A percentile compares a stretch with the other conserved stretches of the same genome.
These are phyloP conservation scores for Ia io DNA, from an alignment of 2,113 vertebrate species.

Conservation along the genomic window DNA sequence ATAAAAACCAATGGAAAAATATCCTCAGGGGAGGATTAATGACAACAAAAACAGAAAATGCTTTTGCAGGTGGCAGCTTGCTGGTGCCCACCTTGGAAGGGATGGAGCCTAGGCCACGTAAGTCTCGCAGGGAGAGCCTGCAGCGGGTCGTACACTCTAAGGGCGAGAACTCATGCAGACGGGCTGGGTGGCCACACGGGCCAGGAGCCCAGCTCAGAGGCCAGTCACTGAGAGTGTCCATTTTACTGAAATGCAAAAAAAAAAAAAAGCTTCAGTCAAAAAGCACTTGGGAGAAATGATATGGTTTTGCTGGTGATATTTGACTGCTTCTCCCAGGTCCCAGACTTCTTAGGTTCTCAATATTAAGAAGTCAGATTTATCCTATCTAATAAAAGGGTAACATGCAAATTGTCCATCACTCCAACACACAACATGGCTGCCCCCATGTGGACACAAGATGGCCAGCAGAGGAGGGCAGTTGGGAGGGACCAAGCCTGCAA, in stretches of 20 bases:
- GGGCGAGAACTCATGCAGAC: constrained; percentile 41
- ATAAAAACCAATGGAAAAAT: no score
- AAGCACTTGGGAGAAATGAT: constrained; percentile 62
- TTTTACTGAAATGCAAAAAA: constrained; percentile 67
- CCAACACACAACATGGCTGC: no score
- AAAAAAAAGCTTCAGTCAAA: constrained; percentile 17
- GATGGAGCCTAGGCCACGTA: constrained; percentile 66
- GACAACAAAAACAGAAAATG: constrained; percentile 2
- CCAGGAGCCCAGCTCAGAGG: constrained; percentile 67
- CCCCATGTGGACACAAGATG: no score
- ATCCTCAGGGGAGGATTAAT: no score
- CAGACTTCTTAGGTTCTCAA: constrained; percentile 57
- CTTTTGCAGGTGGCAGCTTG: constrained; percentile 33
- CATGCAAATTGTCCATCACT: no score
- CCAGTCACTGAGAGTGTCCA: constrained; percentile 57
- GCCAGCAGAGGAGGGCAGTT: no score
- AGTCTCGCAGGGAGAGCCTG: constrained; percentile 71
- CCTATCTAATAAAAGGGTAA: no score
- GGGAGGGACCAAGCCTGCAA: no score
- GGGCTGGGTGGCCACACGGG: constrained; percentile 65
- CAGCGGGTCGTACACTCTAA: constrained; percentile 70
- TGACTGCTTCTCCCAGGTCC: constrained; percentile 70
- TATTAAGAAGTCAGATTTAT: no score
- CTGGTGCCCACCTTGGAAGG: constrained; percentile 66
- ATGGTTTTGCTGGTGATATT: constrained; percentile 7